Percentiles rank a stretch among this genome's conserved stretches.
These are phyloP conservation scores for Hycleus cichorii DNA, from an alignment of 1,140 invertebrate genomes.

Conservation along the genomic window DNA sequence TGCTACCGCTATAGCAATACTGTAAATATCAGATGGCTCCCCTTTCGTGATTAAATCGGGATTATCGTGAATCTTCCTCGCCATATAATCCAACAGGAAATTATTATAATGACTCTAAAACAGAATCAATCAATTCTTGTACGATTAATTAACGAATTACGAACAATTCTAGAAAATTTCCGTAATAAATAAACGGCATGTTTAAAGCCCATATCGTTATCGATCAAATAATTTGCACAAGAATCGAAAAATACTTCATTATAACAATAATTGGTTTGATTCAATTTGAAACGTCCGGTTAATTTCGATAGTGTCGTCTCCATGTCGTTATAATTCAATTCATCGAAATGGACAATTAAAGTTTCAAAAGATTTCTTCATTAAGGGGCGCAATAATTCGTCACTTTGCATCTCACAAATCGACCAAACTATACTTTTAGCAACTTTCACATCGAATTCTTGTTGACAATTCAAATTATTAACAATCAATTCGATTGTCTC, in stretches of 20 bases:
- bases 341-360: constrained; percentile 40
- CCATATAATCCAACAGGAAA: constrained; percentile 48
- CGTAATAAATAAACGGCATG: constrained; percentile 44
- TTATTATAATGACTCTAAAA: constrained; percentile 48
- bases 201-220: constrained; percentile 45
- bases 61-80: constrained; percentile 40
- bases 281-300: constrained; percentile 37
- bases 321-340: constrained; percentile 43
- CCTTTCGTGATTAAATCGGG: constrained; percentile 34
- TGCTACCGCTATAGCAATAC: constrained; percentile 45
- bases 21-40: constrained; percentile 38
- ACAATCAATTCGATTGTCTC: constrained; percentile 45
- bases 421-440: constrained; percentile 47
- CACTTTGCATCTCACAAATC: constrained; percentile 39
- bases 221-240: constrained; percentile 42
- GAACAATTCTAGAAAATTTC: constrained; percentile 48
- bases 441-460: constrained; percentile 39
- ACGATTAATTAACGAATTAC: constrained; percentile 12
- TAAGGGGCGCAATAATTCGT: constrained; percentile 41
- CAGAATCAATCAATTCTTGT: constrained; percentile 17
- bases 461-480: constrained; percentile 40
- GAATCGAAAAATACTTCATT: constrained; percentile 49
- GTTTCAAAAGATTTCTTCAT: constrained; percentile 43
- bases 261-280: constrained; percentile 47
- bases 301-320: constrained; percentile 43